Base-by-base conservation (phyloP, 2,113 vertebrate species). In the Perca schrenkii region DNA sequence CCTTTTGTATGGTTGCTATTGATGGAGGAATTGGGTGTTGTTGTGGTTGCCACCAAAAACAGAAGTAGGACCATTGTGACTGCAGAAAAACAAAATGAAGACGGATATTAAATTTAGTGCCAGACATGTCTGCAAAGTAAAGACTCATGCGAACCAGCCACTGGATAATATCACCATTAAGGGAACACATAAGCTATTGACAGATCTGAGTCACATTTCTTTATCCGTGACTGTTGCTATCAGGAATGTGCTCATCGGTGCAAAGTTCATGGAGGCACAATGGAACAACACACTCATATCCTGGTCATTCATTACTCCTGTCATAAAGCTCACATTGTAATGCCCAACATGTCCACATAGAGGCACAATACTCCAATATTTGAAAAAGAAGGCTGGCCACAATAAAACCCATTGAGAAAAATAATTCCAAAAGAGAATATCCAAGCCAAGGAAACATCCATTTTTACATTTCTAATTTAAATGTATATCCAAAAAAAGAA, bases 41-140 rank as follows among this genome's bases (percentile, higher is more conserved):
- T 57, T 54, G 81, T 85, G 73, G 89, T 70, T 77, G 88, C 83
- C 87, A 89, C 69, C 82, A 94, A 63, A 86, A 95, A 92, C 84
- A 96, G 84, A 91, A 96, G 88, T 50, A 87, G 94, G 83, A 95
- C 89, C 95, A 96, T 96, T 93, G 89, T 95, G 92, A 82, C 95
- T 96, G 89, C 84, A 76, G 58, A 82, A 83, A 92, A 83, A 91
- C 72, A 91, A 80, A 84, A 87, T 73, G 43, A 80, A 82, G 57
- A 67, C 22, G 84, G 88, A 92, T 86, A 93, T 94, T 92, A 73
- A 79, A 89, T 93, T 91, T 86, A 82, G 79, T 1, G 56, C 17
- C 82, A 80, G 85, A 70, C 87, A 84, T 85, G 82, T 82, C 46
- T 82, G 79, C 78, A 82, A 63, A 71, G 61, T 82, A 14, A 34